A percentile compares a stretch with the other conserved stretches of the same genome.
These are phyloP conservation scores for Trichomycterus rosablanca DNA, from an alignment of 2,113 vertebrate species.

Conservation along the genomic window DNA sequence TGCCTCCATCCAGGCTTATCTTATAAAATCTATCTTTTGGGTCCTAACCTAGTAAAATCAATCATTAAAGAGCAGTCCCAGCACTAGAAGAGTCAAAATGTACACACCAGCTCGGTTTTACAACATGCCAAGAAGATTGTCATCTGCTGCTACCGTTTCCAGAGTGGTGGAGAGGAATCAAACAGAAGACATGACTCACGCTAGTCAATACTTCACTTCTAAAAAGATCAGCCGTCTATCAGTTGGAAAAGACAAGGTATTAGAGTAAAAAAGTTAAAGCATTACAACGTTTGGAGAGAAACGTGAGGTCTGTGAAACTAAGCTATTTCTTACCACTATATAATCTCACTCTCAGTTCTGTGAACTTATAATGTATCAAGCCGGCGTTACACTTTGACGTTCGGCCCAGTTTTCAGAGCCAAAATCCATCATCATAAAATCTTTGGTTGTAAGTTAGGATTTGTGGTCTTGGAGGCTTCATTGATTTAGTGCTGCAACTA, in stretches of 20 bases:
- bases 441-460: no score
- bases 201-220: constrained; percentile 45
- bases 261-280: constrained; percentile 21
- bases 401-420: no score
- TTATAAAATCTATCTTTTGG: no score
- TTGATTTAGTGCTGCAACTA: no score
- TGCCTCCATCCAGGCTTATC: no score
- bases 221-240: constrained; percentile 39
- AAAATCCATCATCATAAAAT: no score
- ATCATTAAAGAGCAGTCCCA: no score
- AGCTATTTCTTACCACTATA: constrained; percentile 22
- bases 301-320: constrained; percentile 18
- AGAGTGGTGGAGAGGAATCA: constrained; percentile 27
- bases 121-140: constrained; percentile 3
- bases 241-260: constrained; percentile 23
- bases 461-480: no score
- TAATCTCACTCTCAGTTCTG: no score
- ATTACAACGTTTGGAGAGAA: constrained; percentile 28
- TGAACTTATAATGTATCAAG: no score
- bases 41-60: no score
- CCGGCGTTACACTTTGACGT: no score
- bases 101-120: not conserved
- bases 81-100: not conserved
- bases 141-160: not conserved
- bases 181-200: constrained; percentile 19